Base-by-base conservation (phyloP, 2,888 invertebrate species). In the Drosophila dives region DNA sequence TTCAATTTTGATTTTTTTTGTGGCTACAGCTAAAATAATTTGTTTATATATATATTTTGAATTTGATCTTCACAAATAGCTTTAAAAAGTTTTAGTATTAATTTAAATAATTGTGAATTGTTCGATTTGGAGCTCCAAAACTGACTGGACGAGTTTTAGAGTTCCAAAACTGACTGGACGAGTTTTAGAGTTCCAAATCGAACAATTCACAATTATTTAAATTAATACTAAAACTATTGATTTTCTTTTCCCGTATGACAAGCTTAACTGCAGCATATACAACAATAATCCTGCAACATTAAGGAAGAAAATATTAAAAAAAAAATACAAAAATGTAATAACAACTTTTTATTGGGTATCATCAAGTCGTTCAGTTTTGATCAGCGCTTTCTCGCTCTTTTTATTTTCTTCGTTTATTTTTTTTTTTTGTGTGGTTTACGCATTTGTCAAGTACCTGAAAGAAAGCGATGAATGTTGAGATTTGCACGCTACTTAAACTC, bases 401-500 rank as follows among this genome's bases (percentile, higher is more conserved):
- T 38, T 17, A 51, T 61, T 42, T 45, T 36, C 42, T 55, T 38
- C 49, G 38, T 59, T 4, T 26, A 26, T 26, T 26, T 26, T 29
- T 51, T 65, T 40, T 58, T 55, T 73, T 58, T 79, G 75, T 86
- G 76, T 87, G 85, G 83, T 76, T 83, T 85, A 79, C 81, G 81
- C 85, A 87, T 85, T 85, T 87, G 83, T 71, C 85, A 70, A 85
- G 85, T 85, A 85, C 83, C 84, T 75, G 64, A 82, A 85, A 85
- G 85, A 85, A 85, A 87, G 87, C 75, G 80, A 75, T 75, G 69
- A 78, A 70, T 63, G 79, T 34, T 50, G 45, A 82, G 85, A 87
- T 86, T 85, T 85, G 87, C 85, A 78, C 73, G 80, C 76, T 77
- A 64, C 66, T 70, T 69, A 71, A 66, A 65, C 63, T 60, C 69